These are phyloP conservation scores for Nycticorax nycticorax DNA, from an alignment of 2,113 vertebrate species.

Conservation along the genomic window DNA sequence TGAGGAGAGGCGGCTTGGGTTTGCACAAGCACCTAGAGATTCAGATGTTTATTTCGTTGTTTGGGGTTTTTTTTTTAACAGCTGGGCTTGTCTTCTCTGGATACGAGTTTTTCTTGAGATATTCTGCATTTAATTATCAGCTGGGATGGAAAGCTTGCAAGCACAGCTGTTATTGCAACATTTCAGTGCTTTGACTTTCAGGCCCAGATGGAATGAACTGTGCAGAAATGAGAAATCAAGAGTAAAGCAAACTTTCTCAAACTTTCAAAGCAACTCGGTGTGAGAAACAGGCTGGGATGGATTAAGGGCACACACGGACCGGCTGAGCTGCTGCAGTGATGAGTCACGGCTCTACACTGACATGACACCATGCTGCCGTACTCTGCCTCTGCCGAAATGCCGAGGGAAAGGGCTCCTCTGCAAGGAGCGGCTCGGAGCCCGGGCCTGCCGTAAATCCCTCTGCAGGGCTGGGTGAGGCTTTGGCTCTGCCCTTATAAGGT, in stretches of 20 bases:
- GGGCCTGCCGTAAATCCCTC: background rate
- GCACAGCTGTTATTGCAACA: conserved; percentile 47
- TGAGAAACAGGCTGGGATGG: background rate
- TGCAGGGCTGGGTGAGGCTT: background rate
- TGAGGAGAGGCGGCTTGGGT: background rate
- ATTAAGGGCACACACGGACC: background rate
- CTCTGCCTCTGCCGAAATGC: background rate
- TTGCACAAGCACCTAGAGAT: background rate
- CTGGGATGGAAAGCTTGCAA: background rate
- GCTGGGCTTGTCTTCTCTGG: conserved; percentile 28
- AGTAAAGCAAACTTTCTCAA: conserved; percentile 56
- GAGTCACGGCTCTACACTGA: background rate
- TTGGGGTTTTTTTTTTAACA: background rate
- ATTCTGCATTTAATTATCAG: conserved; percentile 55
- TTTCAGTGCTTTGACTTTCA: conserved; percentile 41
- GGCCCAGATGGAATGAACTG: conserved; percentile 30
- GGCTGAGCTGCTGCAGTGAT: background rate
- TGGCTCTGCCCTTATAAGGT: background rate
- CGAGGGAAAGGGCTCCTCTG: background rate
- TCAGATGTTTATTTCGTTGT: background rate
- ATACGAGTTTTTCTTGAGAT: conserved; percentile 23
- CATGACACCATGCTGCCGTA: rapidly evolving
- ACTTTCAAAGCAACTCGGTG: background rate
- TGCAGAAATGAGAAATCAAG: conserved; percentile 13
- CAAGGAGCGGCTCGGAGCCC: rapidly evolving